Evolutionary conservation across 2,797 vertebrate species (phyloP).

Genomic region (Pteronotus mesoamericanus): DNA sequence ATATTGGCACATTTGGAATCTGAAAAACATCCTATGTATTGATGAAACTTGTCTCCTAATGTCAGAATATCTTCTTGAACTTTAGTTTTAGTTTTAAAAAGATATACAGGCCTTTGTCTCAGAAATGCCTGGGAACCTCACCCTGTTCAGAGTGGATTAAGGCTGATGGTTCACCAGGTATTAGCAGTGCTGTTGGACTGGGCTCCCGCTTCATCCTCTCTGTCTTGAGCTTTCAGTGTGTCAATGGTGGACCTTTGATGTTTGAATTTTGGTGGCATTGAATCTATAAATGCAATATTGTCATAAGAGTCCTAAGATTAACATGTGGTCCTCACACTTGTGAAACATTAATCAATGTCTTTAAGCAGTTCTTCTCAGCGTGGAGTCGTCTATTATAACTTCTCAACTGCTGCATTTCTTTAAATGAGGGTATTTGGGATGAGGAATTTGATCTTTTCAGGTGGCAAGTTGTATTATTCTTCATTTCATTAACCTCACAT

Average conservation of each 20-base stretch:
- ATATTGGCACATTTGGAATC: conserved; percentile 83
- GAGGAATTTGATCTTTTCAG: background rate
- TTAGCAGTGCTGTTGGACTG: conserved; percentile 94
- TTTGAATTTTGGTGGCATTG: conserved; percentile 90
- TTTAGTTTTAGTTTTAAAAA: too few relatives aligned
- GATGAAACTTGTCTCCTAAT: conserved; percentile 55
- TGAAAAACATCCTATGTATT: conserved; percentile 76
- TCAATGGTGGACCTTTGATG: conserved; percentile 84
- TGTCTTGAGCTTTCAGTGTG: conserved; percentile 85
- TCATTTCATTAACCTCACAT: background rate
- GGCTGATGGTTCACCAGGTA: conserved; percentile 90
- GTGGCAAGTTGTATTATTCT: background rate
- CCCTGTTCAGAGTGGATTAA: conserved; percentile 95
- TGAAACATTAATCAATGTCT: background rate
- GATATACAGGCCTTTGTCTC: conserved; percentile 87
- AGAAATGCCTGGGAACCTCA: conserved; percentile 93
- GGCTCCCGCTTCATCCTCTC: conserved; percentile 90
- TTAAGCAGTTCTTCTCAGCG: background rate
- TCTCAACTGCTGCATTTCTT: background rate
- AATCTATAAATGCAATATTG: conserved; percentile 94
- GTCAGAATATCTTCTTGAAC: conserved; percentile 70
- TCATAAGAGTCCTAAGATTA: conserved; percentile 94
- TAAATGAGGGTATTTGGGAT: background rate
- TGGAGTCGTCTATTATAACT: background rate
- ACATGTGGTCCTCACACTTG: conserved; percentile 86